A percentile compares a stretch with the other conserved stretches of the same genome.
phyloP scores from a whole-genome alignment of 2,888 invertebrate species.

The Drosophila tripunctata region DNA sequence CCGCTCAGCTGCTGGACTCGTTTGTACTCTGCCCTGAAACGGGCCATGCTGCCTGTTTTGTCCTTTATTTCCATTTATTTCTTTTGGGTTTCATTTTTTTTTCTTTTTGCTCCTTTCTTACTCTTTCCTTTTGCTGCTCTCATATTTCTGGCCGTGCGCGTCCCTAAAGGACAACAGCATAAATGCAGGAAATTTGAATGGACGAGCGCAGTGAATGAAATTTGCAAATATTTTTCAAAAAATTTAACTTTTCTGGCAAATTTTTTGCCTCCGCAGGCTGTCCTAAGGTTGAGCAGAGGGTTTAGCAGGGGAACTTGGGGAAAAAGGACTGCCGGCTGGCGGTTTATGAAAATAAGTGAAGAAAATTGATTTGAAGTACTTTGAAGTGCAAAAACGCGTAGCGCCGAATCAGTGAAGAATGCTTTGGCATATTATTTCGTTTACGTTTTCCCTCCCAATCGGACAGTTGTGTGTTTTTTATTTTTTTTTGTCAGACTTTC shows the following conservation, averaged over 20 bases:
- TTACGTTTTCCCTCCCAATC: constrained; percentile 55
- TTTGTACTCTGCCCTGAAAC: constrained; percentile 30
- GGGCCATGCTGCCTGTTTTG: constrained; percentile 62
- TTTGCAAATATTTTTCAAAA: constrained; percentile 82
- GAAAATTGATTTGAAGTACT: constrained; percentile 81
- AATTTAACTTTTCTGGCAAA: constrained; percentile 81
- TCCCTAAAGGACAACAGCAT: constrained; percentile 72
- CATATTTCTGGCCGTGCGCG: constrained; percentile 46
- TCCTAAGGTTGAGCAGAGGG: constrained; percentile 1
- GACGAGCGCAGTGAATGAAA: constrained; percentile 81
- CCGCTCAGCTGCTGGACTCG: constrained; percentile 66
- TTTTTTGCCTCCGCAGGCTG: constrained; percentile 64
- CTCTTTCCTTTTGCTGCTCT: constrained; percentile 15
- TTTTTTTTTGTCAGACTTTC: constrained; percentile 5
- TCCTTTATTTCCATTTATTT: constrained; percentile 75
- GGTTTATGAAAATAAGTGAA: constrained; percentile 77
- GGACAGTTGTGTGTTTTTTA: constrained; percentile 27
- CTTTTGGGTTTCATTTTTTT: constrained; percentile 27
- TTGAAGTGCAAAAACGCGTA: constrained; percentile 79
- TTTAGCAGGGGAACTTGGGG: background rate
- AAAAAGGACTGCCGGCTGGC: constrained; percentile 49
- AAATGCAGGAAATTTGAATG: constrained; percentile 81
- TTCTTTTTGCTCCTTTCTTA: constrained; percentile 22
- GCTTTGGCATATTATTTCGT: constrained; percentile 77
- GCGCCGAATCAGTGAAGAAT: constrained; percentile 77